Conservation (phyloP, 2,113 vertebrate species). For the Eclectus roratus region DNA sequence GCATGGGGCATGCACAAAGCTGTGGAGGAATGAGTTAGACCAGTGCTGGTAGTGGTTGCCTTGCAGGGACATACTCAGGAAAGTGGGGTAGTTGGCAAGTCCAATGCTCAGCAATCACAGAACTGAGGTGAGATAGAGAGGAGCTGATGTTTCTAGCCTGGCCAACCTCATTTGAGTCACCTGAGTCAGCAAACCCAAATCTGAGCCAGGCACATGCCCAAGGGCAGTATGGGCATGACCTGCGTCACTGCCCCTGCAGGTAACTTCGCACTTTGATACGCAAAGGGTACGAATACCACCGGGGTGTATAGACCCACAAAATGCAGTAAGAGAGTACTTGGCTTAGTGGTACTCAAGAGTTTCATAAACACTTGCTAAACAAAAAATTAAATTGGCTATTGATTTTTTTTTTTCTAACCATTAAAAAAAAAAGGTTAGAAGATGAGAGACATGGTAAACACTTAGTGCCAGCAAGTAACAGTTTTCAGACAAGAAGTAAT, state of each 20-base stretch:
- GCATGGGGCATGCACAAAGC: accelerated
- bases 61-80: neutral
- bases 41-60: neutral
- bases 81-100: neutral
- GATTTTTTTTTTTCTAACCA: neutral
- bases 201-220: neutral
- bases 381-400: neutral
- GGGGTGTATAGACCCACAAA: neutral
- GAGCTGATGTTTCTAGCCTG: neutral
- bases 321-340: accelerated
- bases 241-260: neutral
- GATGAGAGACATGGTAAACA: neutral
- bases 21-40: too few relatives aligned
- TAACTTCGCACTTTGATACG: neutral
- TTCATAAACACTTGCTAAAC: neutral
- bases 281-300: neutral
- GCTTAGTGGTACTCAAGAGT: neutral
- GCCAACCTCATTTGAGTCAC: neutral
- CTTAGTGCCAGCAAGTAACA: neutral
- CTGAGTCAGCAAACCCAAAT: neutral
- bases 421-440: slow-evolving; percentile 21
- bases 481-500: slow-evolving; percentile 44
- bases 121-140: neutral
- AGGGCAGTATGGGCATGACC: too few relatives aligned
- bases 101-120: neutral